Evolutionary conservation across 2,888 invertebrate species (phyloP), one percentile per base, ranked within the genome.

Genomic region (Nesidiocoris tenuis): DNA sequence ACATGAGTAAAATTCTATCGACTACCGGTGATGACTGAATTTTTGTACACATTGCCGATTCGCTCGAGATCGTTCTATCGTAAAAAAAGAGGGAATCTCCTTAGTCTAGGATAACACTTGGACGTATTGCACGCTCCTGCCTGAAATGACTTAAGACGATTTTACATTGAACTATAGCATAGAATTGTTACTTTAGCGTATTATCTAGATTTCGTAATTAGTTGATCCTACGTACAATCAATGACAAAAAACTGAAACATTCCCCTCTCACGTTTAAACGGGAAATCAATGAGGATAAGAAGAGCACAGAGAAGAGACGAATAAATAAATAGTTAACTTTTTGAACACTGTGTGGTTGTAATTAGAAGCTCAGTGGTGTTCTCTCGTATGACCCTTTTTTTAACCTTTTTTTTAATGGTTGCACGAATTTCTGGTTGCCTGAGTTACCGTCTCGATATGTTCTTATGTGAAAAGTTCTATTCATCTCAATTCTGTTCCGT

Each of bases 311-410:
- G 39, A 39, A 39, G 12, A 39, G 39, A 39, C 12, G 39, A 39
- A 39, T 39, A 39, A 39, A 39, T 39, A 39, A 39, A 39, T 39
- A 39, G 39, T 39, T 39, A 39, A 39, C 5, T 39, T 54, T 67
- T 67, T 56, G 67, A 67, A 67, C 67, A 67, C 67, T 39, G 55
- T n/a, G 67, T 67, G 67, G 67, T 67, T 56, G 67, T 67, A 55
- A 55, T 56, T 56, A 56, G 67, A 67, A 67, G 56, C 67, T 67
- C 67, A 67, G 23, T 67, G 67, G 67, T 67, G 67, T 54, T 67
- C 67, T 54, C 17, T 56, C n/a, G 22, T 22, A 55, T 25, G 16
- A 25, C 19, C 25, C 25, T 65, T 65, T 67, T 67, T n/a, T n/a
- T n/a, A n/a, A n/a, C n/a, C n/a, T n/a, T n/a, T n/a, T n/a, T n/a